Conservation (phyloP, 2,888 invertebrate genomes). For the Tyria jacobaeae region DNA sequence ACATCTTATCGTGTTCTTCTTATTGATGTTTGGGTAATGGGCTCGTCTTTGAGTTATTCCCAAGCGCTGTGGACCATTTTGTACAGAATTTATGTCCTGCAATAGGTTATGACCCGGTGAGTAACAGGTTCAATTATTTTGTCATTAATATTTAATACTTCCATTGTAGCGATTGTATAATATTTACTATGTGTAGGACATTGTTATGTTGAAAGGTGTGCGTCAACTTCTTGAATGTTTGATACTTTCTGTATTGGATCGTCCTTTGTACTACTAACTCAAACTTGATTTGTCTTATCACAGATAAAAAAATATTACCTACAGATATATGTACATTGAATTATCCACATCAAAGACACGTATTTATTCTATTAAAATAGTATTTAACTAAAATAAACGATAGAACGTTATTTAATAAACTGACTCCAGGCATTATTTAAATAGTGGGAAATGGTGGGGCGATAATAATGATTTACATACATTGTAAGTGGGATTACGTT, state of each 20-base stretch:
- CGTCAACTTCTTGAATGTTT: constrained; percentile 2
- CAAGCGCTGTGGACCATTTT: neutral
- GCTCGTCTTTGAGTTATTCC: neutral
- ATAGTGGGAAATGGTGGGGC: too few species aligned
- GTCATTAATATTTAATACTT: constrained; percentile 3
- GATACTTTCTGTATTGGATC: neutral
- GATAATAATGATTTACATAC: too few species aligned
- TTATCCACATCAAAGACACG: too few species aligned
- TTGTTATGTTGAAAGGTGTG: constrained; percentile 10
- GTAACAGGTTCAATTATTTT: constrained; percentile 1
- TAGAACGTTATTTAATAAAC: too few species aligned
- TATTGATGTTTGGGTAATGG: neutral
- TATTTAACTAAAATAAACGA: too few species aligned
- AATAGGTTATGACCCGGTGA: neutral
- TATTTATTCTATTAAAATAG: too few species aligned
- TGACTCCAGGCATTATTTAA: too few species aligned
- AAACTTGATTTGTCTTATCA: too few species aligned
- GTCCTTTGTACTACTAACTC: too few species aligned
- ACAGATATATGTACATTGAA: too few species aligned
- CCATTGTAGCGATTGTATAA: constrained; percentile 14
- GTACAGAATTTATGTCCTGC: neutral
- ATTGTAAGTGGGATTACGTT: too few species aligned
- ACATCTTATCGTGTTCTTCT: neutral
- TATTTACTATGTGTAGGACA: neutral
- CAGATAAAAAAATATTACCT: too few species aligned